Base-by-base conservation (phyloP, 92 coral and sea anemone species). In the Zoanthus sansibaricus region DNA sequence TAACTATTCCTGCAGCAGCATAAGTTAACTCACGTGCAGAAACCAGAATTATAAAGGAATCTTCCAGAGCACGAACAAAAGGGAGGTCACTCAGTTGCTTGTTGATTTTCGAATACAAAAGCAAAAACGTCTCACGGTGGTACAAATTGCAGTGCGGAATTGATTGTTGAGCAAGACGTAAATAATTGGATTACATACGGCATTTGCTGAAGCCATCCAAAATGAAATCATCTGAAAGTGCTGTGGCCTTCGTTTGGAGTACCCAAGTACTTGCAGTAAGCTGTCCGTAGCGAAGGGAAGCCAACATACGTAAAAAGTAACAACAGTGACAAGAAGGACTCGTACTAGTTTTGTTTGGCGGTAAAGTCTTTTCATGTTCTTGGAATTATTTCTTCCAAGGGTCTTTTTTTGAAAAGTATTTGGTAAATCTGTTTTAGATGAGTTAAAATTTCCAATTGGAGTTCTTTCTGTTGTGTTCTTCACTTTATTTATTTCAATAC, bases 151-250 rank as follows among this genome's bases (percentile, higher is more conserved):
- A 79, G 71, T 77, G 5, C 89, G 88, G 74, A 93, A 91, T 79
- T 84, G 98, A 9, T 72, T 79, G 70, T 95, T 95, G n/a, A 95
- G 89, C 42, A 94, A 71, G 20, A 86, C 94, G 78, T 94, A 94
- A 58, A 93, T 94, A 37, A 91, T 48, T 1, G 98, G 94, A 69
- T 94, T 93, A 75, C 95, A 94, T 37, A 84, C 31, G 0, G 97
- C 90, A 62, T 94, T 94, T 37, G 94, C 73, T 20, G 90, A 91
- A 5, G 97, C 97, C 83, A 94, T 67, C 97, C 97, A 94, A 73
- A 91, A 89, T 3, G 90, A 56, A 10, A 79, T 83, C 42, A 91
- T 72, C 17, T 92, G 93, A 70, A 86, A 94, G 78, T 83, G 55
- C 46, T 71, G 71, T 0, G 97, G 97, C 68, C 97, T 87, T 76